Evolutionary conservation across 2,113 vertebrate genomes (phyloP).

Genomic region (Acrocephalus arundinaceus): DNA sequence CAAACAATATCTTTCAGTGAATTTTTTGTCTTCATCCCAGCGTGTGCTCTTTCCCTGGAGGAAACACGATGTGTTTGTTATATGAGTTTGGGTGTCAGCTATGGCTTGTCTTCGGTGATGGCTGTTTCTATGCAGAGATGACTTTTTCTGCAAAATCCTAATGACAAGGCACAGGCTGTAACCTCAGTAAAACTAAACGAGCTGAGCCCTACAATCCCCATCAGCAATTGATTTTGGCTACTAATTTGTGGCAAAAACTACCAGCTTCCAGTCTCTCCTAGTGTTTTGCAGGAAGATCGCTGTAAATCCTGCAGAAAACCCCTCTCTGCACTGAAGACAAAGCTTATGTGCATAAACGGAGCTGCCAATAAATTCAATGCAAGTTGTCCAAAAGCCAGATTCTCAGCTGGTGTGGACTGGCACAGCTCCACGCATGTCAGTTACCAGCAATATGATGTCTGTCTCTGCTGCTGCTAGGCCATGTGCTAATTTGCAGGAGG

Average conservation of each 20-base stretch:
- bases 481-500: not conserved
- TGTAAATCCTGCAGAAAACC: not conserved
- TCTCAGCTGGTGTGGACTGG: slow-evolving; percentile 42
- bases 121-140: not conserved
- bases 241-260: not conserved
- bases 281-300: not conserved
- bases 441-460: slow-evolving; percentile 39
- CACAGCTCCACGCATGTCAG: not conserved
- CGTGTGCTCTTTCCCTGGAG: not conserved
- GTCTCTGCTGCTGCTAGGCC: slow-evolving; percentile 8
- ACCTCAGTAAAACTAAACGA: not conserved
- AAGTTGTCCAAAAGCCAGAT: slow-evolving; percentile 25
- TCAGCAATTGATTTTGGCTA: not conserved
- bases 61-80: not conserved
- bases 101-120: not conserved
- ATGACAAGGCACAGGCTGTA: not conserved
- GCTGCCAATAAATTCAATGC: slow-evolving; percentile 29
- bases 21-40: not conserved
- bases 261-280: not conserved
- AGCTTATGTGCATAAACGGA: not conserved
- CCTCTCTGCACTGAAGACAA: not conserved
- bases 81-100: not conserved
- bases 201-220: not conserved
- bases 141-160: not conserved
- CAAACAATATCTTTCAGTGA: not conserved